Conservation (phyloP, 2,113 vertebrate genomes). For the Otolemur garnettii region DNA sequence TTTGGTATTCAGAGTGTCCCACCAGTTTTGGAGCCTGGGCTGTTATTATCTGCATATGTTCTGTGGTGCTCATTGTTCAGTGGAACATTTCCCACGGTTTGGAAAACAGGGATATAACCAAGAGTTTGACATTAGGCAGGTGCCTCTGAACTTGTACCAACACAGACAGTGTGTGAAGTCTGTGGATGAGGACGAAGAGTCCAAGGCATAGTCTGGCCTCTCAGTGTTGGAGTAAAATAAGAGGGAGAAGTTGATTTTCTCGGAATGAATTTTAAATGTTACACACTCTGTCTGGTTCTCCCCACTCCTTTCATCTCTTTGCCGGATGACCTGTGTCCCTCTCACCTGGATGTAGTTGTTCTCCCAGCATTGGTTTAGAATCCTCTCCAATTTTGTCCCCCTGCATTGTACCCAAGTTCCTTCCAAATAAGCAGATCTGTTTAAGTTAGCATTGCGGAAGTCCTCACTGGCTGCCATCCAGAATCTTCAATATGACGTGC, state of each 20-base stretch:
- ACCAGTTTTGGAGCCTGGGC: rapidly evolving
- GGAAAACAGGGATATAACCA: not conserved
- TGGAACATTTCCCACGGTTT: not conserved
- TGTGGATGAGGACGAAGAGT: not conserved
- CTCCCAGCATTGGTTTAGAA: not conserved
- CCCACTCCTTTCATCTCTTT: not conserved
- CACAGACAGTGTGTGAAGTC: not conserved
- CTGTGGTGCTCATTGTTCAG: too few species aligned
- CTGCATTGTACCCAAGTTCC: not conserved
- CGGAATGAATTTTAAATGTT: not conserved
- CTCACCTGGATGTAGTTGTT: not conserved
- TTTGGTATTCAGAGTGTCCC: not conserved
- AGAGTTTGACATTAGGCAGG: not conserved
- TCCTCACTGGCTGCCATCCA: not conserved
- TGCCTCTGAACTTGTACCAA: not conserved
- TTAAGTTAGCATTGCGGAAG: not conserved
- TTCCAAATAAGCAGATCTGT: not conserved
- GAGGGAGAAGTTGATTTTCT: not conserved
- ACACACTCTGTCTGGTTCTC: not conserved
- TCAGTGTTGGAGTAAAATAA: not conserved
- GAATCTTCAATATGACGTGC: not conserved
- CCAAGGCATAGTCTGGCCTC: not conserved
- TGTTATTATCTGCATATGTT: not conserved
- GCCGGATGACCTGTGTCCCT: rapidly evolving
- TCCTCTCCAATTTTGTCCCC: too few species aligned